These are phyloP conservation scores for Agrochola lota DNA, from an alignment of 2,888 invertebrate genomes.

Conservation along the genomic window DNA sequence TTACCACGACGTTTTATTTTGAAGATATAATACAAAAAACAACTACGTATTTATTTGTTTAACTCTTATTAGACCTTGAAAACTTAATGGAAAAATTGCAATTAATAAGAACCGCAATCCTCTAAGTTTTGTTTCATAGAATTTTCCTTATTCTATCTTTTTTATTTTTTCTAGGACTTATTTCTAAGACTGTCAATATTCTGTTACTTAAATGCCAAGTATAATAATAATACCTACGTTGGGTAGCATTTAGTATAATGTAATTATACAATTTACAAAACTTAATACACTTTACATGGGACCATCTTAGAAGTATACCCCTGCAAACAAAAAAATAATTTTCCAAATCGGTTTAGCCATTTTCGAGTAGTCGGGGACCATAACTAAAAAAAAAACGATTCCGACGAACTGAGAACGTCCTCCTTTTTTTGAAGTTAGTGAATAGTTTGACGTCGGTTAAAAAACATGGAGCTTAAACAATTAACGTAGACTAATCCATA, in stretches of 20 bases:
- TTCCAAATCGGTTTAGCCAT: no score
- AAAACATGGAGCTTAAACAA: background rate
- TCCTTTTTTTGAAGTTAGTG: no score
- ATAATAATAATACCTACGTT: background rate
- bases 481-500: no score
- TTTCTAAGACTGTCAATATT: constrained; percentile 8
- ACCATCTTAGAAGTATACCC: no score
- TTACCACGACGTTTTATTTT: background rate
- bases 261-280: no score
- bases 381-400: no score
- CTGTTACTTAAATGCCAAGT: background rate
- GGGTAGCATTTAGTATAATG: no score
- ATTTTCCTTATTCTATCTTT: background rate
- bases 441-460: no score
- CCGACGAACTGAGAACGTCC: no score
- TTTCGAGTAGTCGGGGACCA: no score
- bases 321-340: no score
- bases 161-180: background rate
- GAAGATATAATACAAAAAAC: background rate
- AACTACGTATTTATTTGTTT: background rate
- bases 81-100: background rate
- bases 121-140: background rate
- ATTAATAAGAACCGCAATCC: background rate
- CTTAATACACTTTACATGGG: no score
- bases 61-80: background rate